phyloP scores from a whole-genome alignment of 2,888 invertebrate genomes.

The Drosophila nr. perissopoda region DNA sequence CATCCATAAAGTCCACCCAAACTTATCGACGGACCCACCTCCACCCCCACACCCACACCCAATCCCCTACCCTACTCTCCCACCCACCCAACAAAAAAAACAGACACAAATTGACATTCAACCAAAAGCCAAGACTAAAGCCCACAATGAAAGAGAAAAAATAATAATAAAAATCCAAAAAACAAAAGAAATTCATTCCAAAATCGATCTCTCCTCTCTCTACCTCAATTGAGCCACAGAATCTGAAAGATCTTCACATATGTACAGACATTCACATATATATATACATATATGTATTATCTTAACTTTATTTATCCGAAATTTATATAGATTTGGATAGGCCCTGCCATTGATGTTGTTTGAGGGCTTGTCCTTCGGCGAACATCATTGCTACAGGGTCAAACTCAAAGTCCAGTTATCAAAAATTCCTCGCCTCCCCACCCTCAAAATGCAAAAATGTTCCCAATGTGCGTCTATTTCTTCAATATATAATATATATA shows the following conservation, averaged over 20 bases:
- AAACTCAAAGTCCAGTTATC: constrained; percentile 21
- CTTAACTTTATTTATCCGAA: constrained; percentile 26
- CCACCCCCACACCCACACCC: constrained; percentile 2
- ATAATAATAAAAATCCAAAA: constrained; percentile 2
- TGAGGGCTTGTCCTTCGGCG: constrained; percentile 5
- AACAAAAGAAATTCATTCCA: constrained; percentile 22
- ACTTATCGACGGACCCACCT: constrained; percentile 15
- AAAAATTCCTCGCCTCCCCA: constrained; percentile 5
- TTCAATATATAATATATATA: constrained; percentile 19
- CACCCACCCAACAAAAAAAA: constrained; percentile 13
- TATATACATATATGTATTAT: constrained; percentile 33
- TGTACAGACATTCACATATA: constrained; percentile 44
- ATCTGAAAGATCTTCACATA: constrained; percentile 29
- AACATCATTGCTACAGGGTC: constrained; percentile 17
- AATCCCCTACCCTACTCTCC: not conserved
- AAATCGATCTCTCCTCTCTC: constrained; percentile 13
- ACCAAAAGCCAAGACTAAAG: constrained; percentile 29
- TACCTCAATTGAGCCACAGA: constrained; percentile 14
- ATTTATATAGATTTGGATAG: constrained; percentile 21
- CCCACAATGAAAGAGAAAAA: constrained; percentile 9
- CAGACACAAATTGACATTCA: constrained; percentile 37
- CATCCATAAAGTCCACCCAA: constrained; percentile 47
- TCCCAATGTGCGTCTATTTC: constrained; percentile 37
- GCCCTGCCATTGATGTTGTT: constrained; percentile 30
- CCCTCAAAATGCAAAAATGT: constrained; percentile 19